Base-by-base conservation (phyloP, 2,888 invertebrate species). In the Nipponacmea schrenckii region DNA sequence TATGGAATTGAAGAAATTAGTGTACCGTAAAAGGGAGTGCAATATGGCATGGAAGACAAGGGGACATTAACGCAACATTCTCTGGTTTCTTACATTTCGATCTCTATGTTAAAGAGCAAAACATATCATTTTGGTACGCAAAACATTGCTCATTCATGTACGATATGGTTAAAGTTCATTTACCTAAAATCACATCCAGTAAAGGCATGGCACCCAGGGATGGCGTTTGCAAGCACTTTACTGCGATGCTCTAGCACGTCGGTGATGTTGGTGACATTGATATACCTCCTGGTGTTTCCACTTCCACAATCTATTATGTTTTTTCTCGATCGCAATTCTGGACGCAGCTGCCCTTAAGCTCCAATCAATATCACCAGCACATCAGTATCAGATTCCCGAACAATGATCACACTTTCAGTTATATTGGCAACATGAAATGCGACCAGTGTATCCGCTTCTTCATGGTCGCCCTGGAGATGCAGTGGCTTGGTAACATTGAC, bases 121-220 rank as follows among this genome's bases (percentile, higher is more conserved):
- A 5, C 31, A 3, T 31, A 31, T 2, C 5, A 31, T 31, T n/a
- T 31, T 31, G 31, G 31, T 3, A 31, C 31, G 31, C 3, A 31
- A 31, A 31, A 31, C 5, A 31, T 2, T 31, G 31, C 31, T 31
- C 5, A 31, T 2, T 31, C 2, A 3, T 31, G 5, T 31, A 31
- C 31, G 48, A 48, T 48, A 14, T 48, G 48, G n/a, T n/a, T n/a
- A n/a, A n/a, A n/a, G n/a, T n/a, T n/a, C n/a, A n/a, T n/a, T n/a
- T n/a, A n/a, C n/a, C n/a, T n/a, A n/a, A 48, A 48, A 14, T 48
- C 48, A 48, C 48, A 48, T 14, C 48, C 71, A 39, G 68, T 71
- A 44, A 71, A 71, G 67, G 67, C 68, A 68, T 71, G 67, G 20
- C 20, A 65, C 15, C 71, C 71, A 27, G 68, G 67, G n/a, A 71